These are phyloP conservation scores for Myotis findleyi DNA, from an alignment of 2,797 vertebrate species.

Conservation along the genomic window DNA sequence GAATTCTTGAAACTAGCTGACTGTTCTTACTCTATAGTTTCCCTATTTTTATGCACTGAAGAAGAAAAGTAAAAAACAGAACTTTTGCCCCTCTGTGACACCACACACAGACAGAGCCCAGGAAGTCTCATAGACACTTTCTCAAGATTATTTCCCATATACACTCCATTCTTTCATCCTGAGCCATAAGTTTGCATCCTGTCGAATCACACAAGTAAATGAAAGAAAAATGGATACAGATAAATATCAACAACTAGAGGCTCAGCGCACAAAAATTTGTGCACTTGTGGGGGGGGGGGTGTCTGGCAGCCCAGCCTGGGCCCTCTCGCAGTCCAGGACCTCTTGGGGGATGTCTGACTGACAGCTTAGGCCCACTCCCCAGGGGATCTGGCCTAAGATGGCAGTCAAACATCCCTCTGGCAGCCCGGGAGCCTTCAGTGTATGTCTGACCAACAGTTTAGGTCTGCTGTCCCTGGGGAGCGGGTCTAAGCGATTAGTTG, in stretches of 20 bases:
- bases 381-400: too few species aligned
- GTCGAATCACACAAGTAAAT: neutral
- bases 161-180: neutral
- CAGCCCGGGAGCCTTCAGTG: too few species aligned
- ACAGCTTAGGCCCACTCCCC: too few species aligned
- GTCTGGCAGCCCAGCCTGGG: too few species aligned
- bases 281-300: too few species aligned
- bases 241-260: neutral
- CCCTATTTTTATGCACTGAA: neutral
- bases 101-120: neutral
- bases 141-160: neutral
- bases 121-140: neutral
- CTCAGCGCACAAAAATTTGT: too few species aligned
- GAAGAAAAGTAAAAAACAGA: neutral
- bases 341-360: too few species aligned
- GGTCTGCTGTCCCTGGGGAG: too few species aligned
- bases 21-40: neutral
- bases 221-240: neutral
- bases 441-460: too few species aligned
- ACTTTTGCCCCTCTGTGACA: neutral
- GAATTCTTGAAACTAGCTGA: neutral
- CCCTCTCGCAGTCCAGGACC: too few species aligned
- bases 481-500: too few species aligned
- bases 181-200: neutral
- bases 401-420: too few species aligned